Conservation (phyloP, 2,888 invertebrate genomes). For the Euphydryas editha region DNA sequence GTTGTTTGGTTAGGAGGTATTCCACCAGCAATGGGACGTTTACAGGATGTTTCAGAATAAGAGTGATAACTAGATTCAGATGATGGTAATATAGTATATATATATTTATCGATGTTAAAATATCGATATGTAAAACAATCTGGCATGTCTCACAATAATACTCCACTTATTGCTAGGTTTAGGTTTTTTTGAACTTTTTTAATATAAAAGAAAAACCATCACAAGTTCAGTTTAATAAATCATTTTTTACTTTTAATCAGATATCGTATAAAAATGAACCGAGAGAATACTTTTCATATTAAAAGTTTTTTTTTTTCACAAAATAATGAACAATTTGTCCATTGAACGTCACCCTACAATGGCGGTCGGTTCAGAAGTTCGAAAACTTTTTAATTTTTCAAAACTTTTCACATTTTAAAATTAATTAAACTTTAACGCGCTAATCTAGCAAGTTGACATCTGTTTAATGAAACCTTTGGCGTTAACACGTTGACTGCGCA, state of each 20-base stretch:
- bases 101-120: too few relatives aligned
- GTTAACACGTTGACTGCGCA: too few relatives aligned
- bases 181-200: too few relatives aligned
- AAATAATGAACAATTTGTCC: conserved; percentile 19
- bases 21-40: too few relatives aligned
- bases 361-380: background rate
- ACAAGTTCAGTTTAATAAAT: background rate
- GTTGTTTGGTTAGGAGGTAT: too few relatives aligned
- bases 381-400: background rate
- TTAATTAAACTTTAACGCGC: conserved; percentile 24
- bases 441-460: conserved; percentile 17
- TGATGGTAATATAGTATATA: too few relatives aligned
- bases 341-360: conserved; percentile 9
- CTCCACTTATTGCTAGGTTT: too few relatives aligned
- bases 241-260: background rate
- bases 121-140: too few relatives aligned
- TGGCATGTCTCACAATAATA: too few relatives aligned
- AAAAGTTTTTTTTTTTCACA: background rate
- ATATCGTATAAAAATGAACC: background rate
- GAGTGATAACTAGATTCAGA: too few relatives aligned
- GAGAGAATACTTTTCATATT: background rate
- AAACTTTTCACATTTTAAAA: conserved; percentile 17
- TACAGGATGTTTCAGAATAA: too few relatives aligned
- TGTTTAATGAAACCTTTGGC: conserved; percentile 1
- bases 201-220: too few relatives aligned